phyloP scores from a whole-genome alignment of 2,797 vertebrate species.

The Malurus leucopterus region DNA sequence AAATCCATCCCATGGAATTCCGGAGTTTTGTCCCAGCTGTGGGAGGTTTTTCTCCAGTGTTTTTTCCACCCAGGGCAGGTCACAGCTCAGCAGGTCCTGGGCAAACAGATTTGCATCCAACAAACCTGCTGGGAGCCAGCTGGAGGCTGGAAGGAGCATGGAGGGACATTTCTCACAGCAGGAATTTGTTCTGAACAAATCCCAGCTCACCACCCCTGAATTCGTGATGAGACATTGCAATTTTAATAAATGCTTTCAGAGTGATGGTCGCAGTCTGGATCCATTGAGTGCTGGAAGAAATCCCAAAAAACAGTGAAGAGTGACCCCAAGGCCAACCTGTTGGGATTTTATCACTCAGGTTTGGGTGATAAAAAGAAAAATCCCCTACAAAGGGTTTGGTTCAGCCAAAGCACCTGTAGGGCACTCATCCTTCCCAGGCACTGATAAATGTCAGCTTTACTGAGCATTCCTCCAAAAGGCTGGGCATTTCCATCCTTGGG shows the following conservation, averaged over 20 bases:
- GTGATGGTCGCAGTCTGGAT: accelerated
- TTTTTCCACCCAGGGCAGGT: not conserved
- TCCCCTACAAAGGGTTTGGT: not conserved
- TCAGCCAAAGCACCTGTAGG: not conserved
- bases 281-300: not conserved
- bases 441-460: accelerated
- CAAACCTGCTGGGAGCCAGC: not conserved
- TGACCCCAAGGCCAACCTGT: accelerated
- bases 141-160: not conserved
- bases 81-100: not conserved
- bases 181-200: not conserved
- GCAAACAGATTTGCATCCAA: not conserved
- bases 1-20: accelerated
- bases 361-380: not conserved
- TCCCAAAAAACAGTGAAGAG: not conserved
- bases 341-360: accelerated
- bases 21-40: accelerated
- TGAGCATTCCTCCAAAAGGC: not conserved
- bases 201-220: not conserved
- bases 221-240: accelerated
- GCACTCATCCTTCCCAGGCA: not conserved
- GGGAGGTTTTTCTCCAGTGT: not conserved
- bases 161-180: not conserved
- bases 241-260: too few species aligned
- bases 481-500: not conserved